Percentiles rank a stretch among this genome's conserved stretches.
Conservation (phyloP, 2,113 vertebrate genomes). For the Caranx melampygus region DNA sequence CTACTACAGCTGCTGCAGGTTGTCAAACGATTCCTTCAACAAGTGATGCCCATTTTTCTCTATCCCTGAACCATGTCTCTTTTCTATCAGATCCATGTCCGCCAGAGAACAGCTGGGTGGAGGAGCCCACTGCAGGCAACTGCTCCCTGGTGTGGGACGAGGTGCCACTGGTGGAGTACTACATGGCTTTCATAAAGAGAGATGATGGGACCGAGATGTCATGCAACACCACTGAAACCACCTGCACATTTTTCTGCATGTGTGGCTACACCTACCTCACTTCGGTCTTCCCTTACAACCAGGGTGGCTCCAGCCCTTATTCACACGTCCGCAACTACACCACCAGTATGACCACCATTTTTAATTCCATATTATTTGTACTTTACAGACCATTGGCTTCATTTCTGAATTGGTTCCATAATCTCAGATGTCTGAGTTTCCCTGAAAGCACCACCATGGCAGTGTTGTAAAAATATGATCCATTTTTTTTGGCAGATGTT, state of each 20-base stretch:
- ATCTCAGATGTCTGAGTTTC: neutral
- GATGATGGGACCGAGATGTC: conserved; percentile 89
- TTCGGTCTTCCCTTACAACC: conserved; percentile 91
- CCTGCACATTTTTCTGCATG: conserved; percentile 85
- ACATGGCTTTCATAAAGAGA: conserved; percentile 90
- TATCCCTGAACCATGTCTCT: neutral
- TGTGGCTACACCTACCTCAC: conserved; percentile 93
- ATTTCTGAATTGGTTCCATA: neutral
- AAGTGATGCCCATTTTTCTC: neutral
- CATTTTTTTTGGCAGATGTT: neutral
- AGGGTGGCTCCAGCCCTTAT: conserved; percentile 87
- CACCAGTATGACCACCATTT: conserved; percentile 82
- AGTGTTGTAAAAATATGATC: neutral
- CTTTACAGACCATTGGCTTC: neutral
- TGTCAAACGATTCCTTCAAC: neutral
- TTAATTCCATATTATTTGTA: neutral
- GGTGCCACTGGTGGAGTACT: conserved; percentile 84
- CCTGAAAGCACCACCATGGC: neutral
- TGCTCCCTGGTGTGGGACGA: conserved; percentile 87
- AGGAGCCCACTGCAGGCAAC: conserved; percentile 82
- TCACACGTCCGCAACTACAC: conserved; percentile 89
- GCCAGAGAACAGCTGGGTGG: conserved; percentile 83
- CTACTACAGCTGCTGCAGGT: too few species aligned
- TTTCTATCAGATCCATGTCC: conserved; percentile 88
- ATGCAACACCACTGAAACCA: conserved; percentile 89